Base-by-base conservation (phyloP, 2,113 vertebrate species). In the Dendropsophus ebraccatus region DNA sequence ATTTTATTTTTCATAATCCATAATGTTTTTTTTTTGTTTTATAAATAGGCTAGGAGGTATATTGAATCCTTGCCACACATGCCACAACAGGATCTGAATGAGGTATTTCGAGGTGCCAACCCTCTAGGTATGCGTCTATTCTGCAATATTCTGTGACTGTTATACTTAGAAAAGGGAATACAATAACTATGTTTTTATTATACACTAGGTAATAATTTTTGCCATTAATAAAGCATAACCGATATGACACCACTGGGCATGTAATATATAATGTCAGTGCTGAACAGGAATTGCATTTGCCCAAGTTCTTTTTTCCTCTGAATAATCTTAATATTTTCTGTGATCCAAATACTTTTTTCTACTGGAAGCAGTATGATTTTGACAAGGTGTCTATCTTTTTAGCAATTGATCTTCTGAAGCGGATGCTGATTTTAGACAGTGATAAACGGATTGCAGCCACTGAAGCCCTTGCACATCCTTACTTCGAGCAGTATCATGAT, bases 401-500 rank as follows among this genome's bases (percentile, higher is more conserved):
- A 99, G 98, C 97, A 35, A 94, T 99, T 76, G 97, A 98, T 87
- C 95, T 99, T n/a, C 90, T 99, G 85, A 97, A 98, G 90, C 95
- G 95, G 52, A 99, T 99, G 98, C 93, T 99, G 86, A 97, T 99
- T 62, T 91, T 99, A 87, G 98, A 99, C 93, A 99, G 97, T 0
- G 98, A 99, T 78, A 97, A 96, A 74, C 92, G 98, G 90, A 95
- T 99, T 91, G 96, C 97, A 0, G 98, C 98, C 1, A 91, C 93
- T 0, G 97, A 96, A 89, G 97, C 98, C 0, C 94, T 99, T 52
- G 94, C 96, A 1, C 98, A 99, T 25, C 91, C 96, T 0, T 99
- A 99, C 93, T 99, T 99, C 90, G 96, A 97, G 14, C 98, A 99
- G 92, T 99, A 99, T 85, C 98, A 99, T 0, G 97, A 99, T 83